Percentiles rank a stretch among this genome's conserved stretches.
phyloP scores from a whole-genome alignment of 2,113 vertebrate genomes.

The Pampusana beccarii region DNA sequence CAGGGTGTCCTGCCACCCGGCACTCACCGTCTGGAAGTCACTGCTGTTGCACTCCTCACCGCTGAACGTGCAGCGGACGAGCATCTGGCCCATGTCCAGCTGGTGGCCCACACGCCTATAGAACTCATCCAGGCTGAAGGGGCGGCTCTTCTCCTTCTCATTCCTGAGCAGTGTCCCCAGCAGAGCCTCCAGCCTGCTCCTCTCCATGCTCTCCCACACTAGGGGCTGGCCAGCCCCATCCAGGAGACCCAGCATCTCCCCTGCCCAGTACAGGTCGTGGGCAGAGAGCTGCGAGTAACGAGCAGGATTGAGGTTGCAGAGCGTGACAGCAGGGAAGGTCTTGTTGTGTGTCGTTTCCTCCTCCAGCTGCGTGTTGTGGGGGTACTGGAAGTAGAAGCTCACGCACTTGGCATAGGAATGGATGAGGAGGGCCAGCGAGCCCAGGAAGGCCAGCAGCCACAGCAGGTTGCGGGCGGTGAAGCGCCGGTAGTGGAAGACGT shows the following conservation, averaged over 20 bases:
- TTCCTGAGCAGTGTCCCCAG: background rate
- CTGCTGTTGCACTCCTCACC: constrained; percentile 58
- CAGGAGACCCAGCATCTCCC: constrained; percentile 61
- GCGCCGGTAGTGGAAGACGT: constrained; percentile 32
- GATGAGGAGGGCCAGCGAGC: constrained; percentile 46
- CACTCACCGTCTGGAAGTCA: constrained; percentile 82
- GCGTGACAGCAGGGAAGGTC: constrained; percentile 56
- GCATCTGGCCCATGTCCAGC: constrained; percentile 71
- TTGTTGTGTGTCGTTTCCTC: constrained; percentile 16
- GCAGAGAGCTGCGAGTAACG: constrained; percentile 44
- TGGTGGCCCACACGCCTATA: constrained; percentile 48
- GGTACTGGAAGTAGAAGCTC: constrained; percentile 67
- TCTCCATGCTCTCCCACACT: background rate
- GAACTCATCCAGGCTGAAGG: constrained; percentile 65
- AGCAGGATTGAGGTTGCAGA: constrained; percentile 73
- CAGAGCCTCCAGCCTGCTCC: background rate
- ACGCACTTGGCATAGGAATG: background rate
- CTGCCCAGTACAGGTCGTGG: constrained; percentile 65
- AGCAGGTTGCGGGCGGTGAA: constrained; percentile 29
- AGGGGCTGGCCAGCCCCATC: background rate
- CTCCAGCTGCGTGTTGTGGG: constrained; percentile 68
- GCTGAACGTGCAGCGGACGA: constrained; percentile 69
- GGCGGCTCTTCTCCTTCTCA: background rate
- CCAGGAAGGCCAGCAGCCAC: constrained; percentile 66
- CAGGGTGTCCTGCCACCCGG: background rate